Evolutionary conservation across 2,888 invertebrate species (phyloP), one percentile per base, ranked within the genome.

Genomic region (Galerucella pusilla): DNA sequence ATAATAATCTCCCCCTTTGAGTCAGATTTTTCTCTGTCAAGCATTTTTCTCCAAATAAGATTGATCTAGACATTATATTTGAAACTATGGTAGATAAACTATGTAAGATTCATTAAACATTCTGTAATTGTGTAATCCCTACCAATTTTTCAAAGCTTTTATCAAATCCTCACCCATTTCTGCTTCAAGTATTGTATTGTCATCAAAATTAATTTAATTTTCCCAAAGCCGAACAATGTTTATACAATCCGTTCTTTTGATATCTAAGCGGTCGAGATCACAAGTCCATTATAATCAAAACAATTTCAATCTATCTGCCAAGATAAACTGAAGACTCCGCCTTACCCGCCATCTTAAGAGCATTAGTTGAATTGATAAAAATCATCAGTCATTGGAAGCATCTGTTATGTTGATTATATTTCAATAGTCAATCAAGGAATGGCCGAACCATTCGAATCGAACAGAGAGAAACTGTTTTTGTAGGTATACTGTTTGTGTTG

Each of bases 321-420:
- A 68, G 59, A 60, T 45, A 42, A 59, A 60, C 28, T 70, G 54
- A 12, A 78, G 70, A 78, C 83, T 78, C 81, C 83, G 81, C 84
- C 83, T 79, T 71, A 61, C 65, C 71, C 84, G 85, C 85, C 85
- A 85, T 85, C 84, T 85, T 85, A 84, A 82, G 81, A 79, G 78
- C 85, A 85, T 85, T 84, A 85, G 84, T 84, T 83, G 84, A 85
- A 85, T 84, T 85, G 85, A 85, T 85, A 85, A 85, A 84, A 84
- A 85, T 85, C 85, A 85, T 85, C 84, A 85, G 82, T 85, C 85
- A 85, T 85, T 85, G 84, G 82, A 82, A 83, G 83, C 85, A 84
- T 85, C 85, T 85, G 85, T 82, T 82, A 80, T 81, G 77, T 78
- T 81, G 82, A 82, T 84, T 83, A 84, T 81, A 80, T 81, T 80